Evolutionary conservation across 2,888 invertebrate genomes (phyloP).

Genomic region (Apodemia hepburni): DNA sequence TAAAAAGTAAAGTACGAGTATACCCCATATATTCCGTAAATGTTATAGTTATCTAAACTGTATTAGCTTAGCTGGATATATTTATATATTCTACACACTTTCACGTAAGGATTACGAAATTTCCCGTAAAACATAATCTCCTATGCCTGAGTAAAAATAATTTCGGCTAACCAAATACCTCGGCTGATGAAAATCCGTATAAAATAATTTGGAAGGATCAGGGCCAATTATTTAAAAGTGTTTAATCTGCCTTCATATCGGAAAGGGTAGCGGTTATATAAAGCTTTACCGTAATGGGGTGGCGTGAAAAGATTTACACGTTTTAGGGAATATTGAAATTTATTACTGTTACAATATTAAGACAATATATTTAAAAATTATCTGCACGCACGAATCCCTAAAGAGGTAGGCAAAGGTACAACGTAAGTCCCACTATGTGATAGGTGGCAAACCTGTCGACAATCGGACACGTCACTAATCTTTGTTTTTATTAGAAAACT

Average conservation of each 20-base stretch:
- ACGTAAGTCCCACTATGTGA: no score
- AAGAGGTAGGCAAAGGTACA: no score
- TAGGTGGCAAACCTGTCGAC: no score
- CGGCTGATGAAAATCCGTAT: constrained; percentile 4
- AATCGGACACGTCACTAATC: no score
- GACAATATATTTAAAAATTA: no score
- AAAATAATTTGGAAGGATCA: constrained; percentile 7
- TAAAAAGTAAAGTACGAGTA: no score
- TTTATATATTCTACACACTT: no score
- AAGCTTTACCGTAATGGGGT: constrained; percentile 1
- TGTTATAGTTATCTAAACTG: no score
- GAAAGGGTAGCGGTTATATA: neutral
- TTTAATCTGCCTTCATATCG: constrained; percentile 7
- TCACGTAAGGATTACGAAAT: neutral
- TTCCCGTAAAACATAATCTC: neutral
- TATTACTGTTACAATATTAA: neutral
- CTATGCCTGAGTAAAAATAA: neutral
- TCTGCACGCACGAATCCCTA: no score
- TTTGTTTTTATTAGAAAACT: no score
- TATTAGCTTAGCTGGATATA: no score
- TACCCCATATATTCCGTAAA: no score
- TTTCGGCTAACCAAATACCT: neutral
- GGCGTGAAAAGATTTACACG: neutral
- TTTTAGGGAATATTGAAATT: neutral
- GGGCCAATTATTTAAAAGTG: constrained; percentile 9